Evolutionary conservation across 2,888 invertebrate genomes (phyloP), one percentile per base, ranked within the genome.

Genomic region (Tethea ocularis): DNA sequence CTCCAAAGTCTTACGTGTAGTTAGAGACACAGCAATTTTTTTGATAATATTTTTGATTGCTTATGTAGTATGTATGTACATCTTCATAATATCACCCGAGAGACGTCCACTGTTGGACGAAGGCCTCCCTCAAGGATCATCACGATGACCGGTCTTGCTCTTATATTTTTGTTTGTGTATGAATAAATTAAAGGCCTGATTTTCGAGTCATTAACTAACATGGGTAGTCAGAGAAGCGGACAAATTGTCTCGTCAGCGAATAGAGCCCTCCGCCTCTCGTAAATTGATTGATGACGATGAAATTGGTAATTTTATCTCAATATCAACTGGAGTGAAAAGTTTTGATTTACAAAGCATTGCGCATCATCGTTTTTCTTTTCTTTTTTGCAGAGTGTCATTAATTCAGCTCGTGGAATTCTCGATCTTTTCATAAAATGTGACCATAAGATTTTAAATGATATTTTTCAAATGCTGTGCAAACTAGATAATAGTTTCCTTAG

Each of bases 241-340:
- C 68, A 72, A 83, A 77, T 77, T 81, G 77, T 77, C 77, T 61
- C 69, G 77, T 79, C 80, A 79, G 71, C 75, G 63, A 52, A 53
- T 63, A 61, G 66, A 64, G 66, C 68, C 67, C 68, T 62, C 64
- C 63, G 62, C 63, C 66, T 66, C 64, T 68, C 54, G 59, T 62
- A 68, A 70, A 59, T 67, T 84, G 84, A 87, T 86, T 82, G 84
- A 86, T 87, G 78, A 77, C 78, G 73, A 66, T 78, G 80, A 82
- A 81, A 80, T 78, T 78, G 68, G 74, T 78, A 80, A 79, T 82
- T 80, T 80, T 78, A 80, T 81, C 77, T 75, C 72, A 70, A 78
- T 76, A 74, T 65, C 73, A 72, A 77, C 62, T 66, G 67, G 59
- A 71, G 69, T 69, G 70, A 67, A 73, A 72, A 69, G 64, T 66